Evolutionary conservation across 2,888 invertebrate genomes (phyloP).

Genomic region (Phragmatobia fuliginosa): DNA sequence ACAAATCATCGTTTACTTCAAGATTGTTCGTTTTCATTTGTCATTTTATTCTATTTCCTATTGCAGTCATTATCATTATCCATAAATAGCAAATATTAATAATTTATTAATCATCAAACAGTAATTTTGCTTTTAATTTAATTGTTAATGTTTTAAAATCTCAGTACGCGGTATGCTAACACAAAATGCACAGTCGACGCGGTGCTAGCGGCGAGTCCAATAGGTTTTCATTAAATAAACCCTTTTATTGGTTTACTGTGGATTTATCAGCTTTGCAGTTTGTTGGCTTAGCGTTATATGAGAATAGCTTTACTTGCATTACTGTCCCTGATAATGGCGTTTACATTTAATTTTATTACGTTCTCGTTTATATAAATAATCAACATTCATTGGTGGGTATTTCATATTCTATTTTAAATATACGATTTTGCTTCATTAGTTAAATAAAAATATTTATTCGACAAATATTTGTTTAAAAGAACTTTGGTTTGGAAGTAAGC

Average conservation of each 20-base stretch:
- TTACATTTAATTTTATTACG: slow-evolving; percentile 16
- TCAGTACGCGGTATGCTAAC: slow-evolving; percentile 57
- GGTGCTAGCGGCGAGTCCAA: slow-evolving; percentile 73
- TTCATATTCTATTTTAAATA: neutral
- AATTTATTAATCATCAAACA: too few species aligned
- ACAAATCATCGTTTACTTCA: too few species aligned
- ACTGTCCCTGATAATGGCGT: slow-evolving; percentile 11
- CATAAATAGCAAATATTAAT: too few species aligned
- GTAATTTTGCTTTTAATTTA: neutral
- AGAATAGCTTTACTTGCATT: slow-evolving; percentile 34
- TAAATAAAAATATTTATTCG: neutral
- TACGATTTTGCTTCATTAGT: neutral
- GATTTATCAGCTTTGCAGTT: slow-evolving; percentile 72
- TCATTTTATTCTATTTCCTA: too few species aligned
- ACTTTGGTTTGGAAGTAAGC: neutral
- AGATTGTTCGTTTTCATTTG: too few species aligned
- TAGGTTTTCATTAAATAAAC: slow-evolving; percentile 84
- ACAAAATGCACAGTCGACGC: slow-evolving; percentile 70
- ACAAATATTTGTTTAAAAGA: neutral
- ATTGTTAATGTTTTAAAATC: slow-evolving; percentile 33
- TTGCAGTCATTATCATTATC: too few species aligned
- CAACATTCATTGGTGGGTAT: neutral
- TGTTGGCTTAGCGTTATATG: slow-evolving; percentile 58
- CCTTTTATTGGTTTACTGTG: slow-evolving; percentile 85
- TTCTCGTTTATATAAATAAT: neutral